phyloP scores from a whole-genome alignment of 2,113 vertebrate genomes.

The Girardinichthys multiradiatus region DNA sequence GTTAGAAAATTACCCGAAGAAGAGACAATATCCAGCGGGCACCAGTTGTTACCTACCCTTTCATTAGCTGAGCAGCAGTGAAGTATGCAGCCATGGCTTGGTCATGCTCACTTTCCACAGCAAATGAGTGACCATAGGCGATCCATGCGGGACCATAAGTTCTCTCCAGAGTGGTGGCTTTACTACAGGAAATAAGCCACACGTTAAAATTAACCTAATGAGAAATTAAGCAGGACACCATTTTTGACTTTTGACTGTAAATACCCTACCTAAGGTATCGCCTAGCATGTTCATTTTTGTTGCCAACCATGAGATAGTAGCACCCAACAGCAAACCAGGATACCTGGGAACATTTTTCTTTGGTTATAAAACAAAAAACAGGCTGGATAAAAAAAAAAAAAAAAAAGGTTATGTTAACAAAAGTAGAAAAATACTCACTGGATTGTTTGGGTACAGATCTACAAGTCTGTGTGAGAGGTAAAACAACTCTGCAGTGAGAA shows the following conservation, averaged over 20 bases:
- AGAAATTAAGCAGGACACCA: neutral
- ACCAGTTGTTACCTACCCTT: constrained; percentile 84
- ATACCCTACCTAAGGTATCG: constrained; percentile 92
- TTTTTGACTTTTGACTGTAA: neutral
- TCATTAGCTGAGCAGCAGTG: constrained; percentile 98
- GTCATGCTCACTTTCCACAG: constrained; percentile 97
- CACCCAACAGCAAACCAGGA: constrained; percentile 99
- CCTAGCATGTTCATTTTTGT: constrained; percentile 96
- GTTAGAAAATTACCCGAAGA: neutral
- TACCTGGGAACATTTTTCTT: constrained; percentile 78
- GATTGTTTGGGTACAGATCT: constrained; percentile 98
- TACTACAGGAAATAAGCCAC: constrained; percentile 77
- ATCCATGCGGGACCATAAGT: constrained; percentile 98
- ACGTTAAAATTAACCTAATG: neutral
- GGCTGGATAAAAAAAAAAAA: too few species aligned
- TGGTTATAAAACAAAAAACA: constrained; percentile 10
- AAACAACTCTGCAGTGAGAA: constrained; percentile 88
- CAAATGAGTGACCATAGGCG: constrained; percentile 97
- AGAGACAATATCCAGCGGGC: neutral
- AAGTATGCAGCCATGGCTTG: constrained; percentile 99
- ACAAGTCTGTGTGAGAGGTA: constrained; percentile 99
- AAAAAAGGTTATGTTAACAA: neutral
- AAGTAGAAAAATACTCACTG: constrained; percentile 82
- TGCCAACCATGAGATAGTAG: constrained; percentile 99
- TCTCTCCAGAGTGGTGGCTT: constrained; percentile 95